These are phyloP conservation scores for Axinella damicornis DNA, from an alignment of 37 sponge, comb jelly and placozoan genomes.

Conservation along the genomic window DNA sequence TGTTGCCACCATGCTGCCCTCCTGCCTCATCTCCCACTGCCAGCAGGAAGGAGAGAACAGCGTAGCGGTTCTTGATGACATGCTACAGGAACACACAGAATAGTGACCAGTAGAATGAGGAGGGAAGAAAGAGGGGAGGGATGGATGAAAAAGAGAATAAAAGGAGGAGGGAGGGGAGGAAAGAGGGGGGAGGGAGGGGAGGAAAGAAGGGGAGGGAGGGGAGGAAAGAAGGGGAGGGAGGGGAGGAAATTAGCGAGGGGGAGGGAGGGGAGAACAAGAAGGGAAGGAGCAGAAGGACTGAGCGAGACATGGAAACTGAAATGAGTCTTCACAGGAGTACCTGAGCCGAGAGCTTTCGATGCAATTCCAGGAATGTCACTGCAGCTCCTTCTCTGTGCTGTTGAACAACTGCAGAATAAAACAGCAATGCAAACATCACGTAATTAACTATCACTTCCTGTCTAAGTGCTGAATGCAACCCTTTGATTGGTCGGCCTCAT, in stretches of 20 bases:
- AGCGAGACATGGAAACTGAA: not conserved
- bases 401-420: conserved; percentile 51
- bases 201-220: not conserved
- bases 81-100: not conserved
- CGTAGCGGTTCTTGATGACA: not conserved
- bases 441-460: too few relatives aligned
- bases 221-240: not conserved
- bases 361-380: conserved; percentile 67
- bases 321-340: not conserved
- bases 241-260: not conserved
- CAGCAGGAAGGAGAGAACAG: conserved; percentile 27
- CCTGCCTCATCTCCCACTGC: conserved; percentile 16
- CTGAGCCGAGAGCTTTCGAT: conserved; percentile 59
- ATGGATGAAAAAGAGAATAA: too few relatives aligned
- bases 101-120: too few relatives aligned
- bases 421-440: too few relatives aligned
- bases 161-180: not conserved
- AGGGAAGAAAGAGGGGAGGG: not conserved
- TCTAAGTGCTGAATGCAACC: too few relatives aligned
- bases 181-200: too few relatives aligned
- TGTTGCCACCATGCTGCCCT: not conserved
- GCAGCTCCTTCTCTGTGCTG: conserved; percentile 68
- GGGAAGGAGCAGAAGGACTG: not conserved
- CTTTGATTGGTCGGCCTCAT: too few relatives aligned
- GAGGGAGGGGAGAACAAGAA: not conserved